Evolutionary conservation across 1,140 invertebrate species (phyloP).

Genomic region (Euwallacea fornicatus): DNA sequence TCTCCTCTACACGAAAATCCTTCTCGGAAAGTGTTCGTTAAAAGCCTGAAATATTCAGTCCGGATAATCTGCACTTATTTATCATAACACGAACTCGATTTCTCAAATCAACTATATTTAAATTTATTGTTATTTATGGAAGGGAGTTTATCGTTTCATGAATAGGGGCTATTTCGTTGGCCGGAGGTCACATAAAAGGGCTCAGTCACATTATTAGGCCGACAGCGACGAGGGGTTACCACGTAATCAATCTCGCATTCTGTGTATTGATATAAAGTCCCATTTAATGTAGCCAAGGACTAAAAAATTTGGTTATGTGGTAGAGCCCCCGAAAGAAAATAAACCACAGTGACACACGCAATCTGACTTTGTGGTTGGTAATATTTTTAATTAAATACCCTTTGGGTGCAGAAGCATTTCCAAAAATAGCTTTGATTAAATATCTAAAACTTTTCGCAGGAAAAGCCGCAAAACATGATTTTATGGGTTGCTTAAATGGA

Average conservation of each 20-base stretch:
- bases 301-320: slow-evolving; percentile 1
- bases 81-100: slow-evolving; percentile 14
- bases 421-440: slow-evolving; percentile 14
- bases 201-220: slow-evolving; percentile 26
- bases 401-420: slow-evolving; percentile 11
- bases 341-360: slow-evolving; percentile 14
- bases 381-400: slow-evolving; percentile 24
- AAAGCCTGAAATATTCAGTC: slow-evolving; percentile 1
- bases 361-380: slow-evolving; percentile 16
- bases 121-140: slow-evolving; percentile 33
- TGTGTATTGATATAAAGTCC: neutral
- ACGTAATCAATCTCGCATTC: neutral
- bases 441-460: too few species aligned
- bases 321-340: slow-evolving; percentile 2
- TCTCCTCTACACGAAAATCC: neutral
- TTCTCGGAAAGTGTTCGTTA: neutral
- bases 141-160: slow-evolving; percentile 25
- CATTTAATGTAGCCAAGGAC: neutral
- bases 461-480: too few species aligned
- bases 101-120: slow-evolving; percentile 21
- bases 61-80: slow-evolving; percentile 9
- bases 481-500: too few species aligned
- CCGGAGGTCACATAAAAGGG: slow-evolving; percentile 32
- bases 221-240: neutral
- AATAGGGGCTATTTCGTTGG: slow-evolving; percentile 23